These are phyloP conservation scores for Lemur catta DNA, from an alignment of 2,797 vertebrate species.

Conservation along the genomic window DNA sequence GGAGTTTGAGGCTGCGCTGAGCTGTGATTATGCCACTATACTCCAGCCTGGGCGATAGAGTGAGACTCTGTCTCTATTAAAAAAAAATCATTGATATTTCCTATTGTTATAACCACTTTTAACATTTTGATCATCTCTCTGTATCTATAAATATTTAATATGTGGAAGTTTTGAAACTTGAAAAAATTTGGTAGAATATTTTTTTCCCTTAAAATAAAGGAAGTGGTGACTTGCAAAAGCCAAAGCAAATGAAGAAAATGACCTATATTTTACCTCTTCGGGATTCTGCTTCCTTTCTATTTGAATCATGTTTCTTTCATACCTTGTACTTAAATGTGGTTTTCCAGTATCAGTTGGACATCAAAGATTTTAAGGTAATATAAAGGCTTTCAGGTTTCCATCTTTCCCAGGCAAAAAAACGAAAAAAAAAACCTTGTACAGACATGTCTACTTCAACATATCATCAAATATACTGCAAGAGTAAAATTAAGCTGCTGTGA, in stretches of 20 bases:
- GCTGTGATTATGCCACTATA: background rate
- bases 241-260: slow-evolving; percentile 24
- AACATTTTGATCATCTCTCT: slow-evolving; percentile 63
- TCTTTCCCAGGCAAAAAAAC: background rate
- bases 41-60: background rate
- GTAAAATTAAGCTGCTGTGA: background rate
- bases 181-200: slow-evolving; percentile 49
- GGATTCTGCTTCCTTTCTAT: slow-evolving; percentile 45
- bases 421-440: background rate
- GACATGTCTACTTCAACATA: background rate
- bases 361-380: slow-evolving; percentile 21
- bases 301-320: slow-evolving; percentile 16
- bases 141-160: slow-evolving; percentile 60
- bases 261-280: slow-evolving; percentile 10
- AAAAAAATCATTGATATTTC: slow-evolving; percentile 46
- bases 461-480: background rate
- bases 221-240: background rate
- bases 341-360: background rate
- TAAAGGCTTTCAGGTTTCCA: background rate
- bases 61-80: background rate
- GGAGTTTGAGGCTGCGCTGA: background rate
- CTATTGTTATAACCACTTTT: slow-evolving; percentile 53
- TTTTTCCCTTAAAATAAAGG: slow-evolving; percentile 3
- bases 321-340: background rate
- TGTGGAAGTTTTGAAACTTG: slow-evolving; percentile 45